Base-by-base conservation (phyloP, 2,797 vertebrate species). In the Argyrosomus regius region DNA sequence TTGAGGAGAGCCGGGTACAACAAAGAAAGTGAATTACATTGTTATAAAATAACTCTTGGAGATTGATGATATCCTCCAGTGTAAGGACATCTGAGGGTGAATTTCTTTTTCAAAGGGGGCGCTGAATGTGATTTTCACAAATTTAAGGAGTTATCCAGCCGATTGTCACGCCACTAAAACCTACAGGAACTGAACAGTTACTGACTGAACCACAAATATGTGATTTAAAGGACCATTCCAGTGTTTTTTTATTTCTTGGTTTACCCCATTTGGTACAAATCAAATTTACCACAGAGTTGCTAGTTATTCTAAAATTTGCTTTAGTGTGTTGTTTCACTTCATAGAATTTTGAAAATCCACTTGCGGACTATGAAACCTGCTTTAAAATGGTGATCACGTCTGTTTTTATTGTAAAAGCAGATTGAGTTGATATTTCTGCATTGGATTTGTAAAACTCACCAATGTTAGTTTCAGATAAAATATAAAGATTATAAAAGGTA, bases 21-120 rank as follows among this genome's bases (percentile, higher is more conserved):
- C 67, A 76, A 72, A 69, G 76, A 79, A 78, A 86, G 73, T 80
- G 78, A 90, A 90, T 82, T 84, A 71, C 54, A 31, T 53, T 57
- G 73, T 78, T 83, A 86, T 54, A 77, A 83, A 85, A 84, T 88
- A 86, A 88, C 77, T 89, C 80, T 11, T 6, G 9, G 65, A 86
- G 84, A 90, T 83, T 81, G 73, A 87, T 84, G 83, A 86, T 73
- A 56, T 87, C 80, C 75, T 68, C 13, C 24, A 75, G 81, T 66
- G 57, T 52, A 49, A 79, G 67, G 60, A 46, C 52, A 81, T 81
- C 66, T 60, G 58, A 72, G 67, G 69, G 65, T 39, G 66, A 65
- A 46, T 60, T 73, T 65, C 14, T n/a, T 64, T 75, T 59, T 58
- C 45, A 71, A 57, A 77, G 67, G 48, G 67, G 69, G 58, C 22